Evolutionary conservation across 1,140 invertebrate species (phyloP).

Genomic region (Pseudomyrmex dendroicus): DNA sequence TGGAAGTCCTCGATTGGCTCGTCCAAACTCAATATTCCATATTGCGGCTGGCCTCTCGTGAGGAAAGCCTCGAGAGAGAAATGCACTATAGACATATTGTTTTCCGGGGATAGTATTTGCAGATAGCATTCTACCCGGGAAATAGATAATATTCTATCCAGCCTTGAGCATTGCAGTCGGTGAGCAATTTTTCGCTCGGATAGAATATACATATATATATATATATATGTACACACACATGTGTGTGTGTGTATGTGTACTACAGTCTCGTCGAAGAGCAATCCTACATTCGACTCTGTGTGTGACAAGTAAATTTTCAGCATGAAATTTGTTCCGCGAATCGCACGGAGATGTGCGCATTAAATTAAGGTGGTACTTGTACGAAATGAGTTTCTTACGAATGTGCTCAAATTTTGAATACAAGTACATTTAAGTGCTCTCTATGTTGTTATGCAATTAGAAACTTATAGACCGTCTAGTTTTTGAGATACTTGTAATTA

Average conservation of each 20-base stretch:
- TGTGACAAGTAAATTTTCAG: no score
- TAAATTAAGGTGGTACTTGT: background rate
- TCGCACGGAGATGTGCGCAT: no score
- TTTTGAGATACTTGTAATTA: no score
- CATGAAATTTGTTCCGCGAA: no score
- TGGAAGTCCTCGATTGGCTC: constrained; percentile 54
- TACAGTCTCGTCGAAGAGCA: background rate
- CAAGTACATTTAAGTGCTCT: no score
- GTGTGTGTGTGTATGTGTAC: no score
- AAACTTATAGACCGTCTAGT: no score
- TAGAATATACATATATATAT: background rate
- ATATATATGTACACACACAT: no score
- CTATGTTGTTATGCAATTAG: no score
- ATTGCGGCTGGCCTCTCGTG: constrained; percentile 44
- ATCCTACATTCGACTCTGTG: no score
- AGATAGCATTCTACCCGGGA: constrained; percentile 17
- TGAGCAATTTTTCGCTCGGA: constrained; percentile 25
- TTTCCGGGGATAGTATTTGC: constrained; percentile 43
- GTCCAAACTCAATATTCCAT: constrained; percentile 57
- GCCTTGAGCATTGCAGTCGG: constrained; percentile 32
- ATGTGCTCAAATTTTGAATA: no score
- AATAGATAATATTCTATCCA: background rate
- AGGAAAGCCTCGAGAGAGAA: constrained; percentile 26
- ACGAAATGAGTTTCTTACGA: no score
- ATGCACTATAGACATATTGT: constrained; percentile 54